Percentiles rank a stretch among this genome's conserved stretches.
These are phyloP conservation scores for Gymnoscopelus braueri DNA, from an alignment of 2,797 vertebrate species.

Conservation along the genomic window DNA sequence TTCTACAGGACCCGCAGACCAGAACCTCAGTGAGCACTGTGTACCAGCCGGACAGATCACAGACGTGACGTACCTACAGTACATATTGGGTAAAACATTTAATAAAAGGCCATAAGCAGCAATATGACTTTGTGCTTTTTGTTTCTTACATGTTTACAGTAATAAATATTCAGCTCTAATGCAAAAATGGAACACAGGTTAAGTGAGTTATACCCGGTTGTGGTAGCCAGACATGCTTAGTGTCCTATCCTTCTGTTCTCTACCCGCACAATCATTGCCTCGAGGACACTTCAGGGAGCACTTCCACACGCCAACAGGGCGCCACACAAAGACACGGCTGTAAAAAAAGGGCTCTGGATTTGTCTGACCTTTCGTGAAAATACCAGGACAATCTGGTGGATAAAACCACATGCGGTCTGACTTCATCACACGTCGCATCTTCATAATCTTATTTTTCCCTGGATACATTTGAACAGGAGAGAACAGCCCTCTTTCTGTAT, in stretches of 20 bases:
- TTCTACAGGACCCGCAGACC: slow-evolving; percentile 7
- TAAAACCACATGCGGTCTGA: slow-evolving; percentile 16
- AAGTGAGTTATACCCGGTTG: slow-evolving; percentile 29
- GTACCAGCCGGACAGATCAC: slow-evolving; percentile 17
- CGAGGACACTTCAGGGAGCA: slow-evolving; percentile 38
- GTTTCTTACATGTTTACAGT: too few relatives aligned
- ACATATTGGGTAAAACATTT: neutral
- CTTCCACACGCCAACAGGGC: slow-evolving; percentile 37
- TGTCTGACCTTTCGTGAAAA: slow-evolving; percentile 7
- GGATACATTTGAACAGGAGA: slow-evolving; percentile 12
- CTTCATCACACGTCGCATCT: slow-evolving; percentile 8
- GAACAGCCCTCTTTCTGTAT: slow-evolving; percentile 20
- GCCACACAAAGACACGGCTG: slow-evolving; percentile 29
- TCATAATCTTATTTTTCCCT: neutral
- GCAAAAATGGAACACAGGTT: slow-evolving; percentile 12
- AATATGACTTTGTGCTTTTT: too few relatives aligned
- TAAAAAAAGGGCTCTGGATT: slow-evolving; percentile 20
- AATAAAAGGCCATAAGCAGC: slow-evolving; percentile 5
- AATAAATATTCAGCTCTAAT: too few relatives aligned
- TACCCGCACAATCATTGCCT: slow-evolving; percentile 34
- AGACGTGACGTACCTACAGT: slow-evolving; percentile 20
- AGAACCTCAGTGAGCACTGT: slow-evolving; percentile 24
- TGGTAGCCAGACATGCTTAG: too few relatives aligned
- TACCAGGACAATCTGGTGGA: slow-evolving; percentile 31
- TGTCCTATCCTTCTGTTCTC: too few relatives aligned